A percentile compares a stretch with the other conserved stretches of the same genome.
These are phyloP conservation scores for Strigamia transsilvanica DNA, from an alignment of 2,888 invertebrate species.

Conservation along the genomic window DNA sequence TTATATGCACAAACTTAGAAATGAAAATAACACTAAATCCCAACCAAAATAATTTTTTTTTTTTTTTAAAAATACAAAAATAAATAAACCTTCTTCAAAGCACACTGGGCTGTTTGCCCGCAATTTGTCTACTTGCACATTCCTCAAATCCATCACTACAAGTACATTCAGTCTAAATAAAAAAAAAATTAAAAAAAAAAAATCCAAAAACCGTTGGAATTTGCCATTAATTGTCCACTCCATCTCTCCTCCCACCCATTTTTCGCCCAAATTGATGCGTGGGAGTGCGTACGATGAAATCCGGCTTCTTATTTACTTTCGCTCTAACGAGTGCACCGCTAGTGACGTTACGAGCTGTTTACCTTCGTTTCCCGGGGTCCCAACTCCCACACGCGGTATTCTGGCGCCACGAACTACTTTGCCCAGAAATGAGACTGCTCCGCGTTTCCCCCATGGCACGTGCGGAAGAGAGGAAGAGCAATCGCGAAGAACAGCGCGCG, in stretches of 20 bases:
- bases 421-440: conserved; percentile 46
- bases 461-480: conserved; percentile 39
- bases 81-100: not conserved
- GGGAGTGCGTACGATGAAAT: conserved; percentile 2
- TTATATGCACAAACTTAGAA: too few relatives aligned
- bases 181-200: conserved; percentile 7
- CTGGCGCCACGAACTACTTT: conserved; percentile 32
- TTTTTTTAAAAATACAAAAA: too few relatives aligned
- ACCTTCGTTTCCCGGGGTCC: conserved; percentile 45
- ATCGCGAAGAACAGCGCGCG: conserved; percentile 48
- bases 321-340: conserved; percentile 7
- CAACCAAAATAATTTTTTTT: too few relatives aligned
- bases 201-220: not conserved
- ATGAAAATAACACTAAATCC: too few relatives aligned
- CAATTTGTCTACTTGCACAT: not conserved
- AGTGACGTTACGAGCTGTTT: conserved; percentile 40
- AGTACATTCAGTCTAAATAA: not conserved
- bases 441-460: conserved; percentile 47
- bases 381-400: conserved; percentile 45
- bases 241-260: conserved; percentile 26
- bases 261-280: conserved; percentile 4
- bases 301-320: conserved; percentile 35
- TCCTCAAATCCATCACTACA: not conserved
- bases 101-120: conserved; percentile 2
- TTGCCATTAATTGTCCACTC: conserved; percentile 6